A percentile compares a stretch with the other conserved stretches of the same genome.
phyloP scores from a whole-genome alignment of 2,888 invertebrate genomes.

The Hirtodrosophila histrioides region DNA sequence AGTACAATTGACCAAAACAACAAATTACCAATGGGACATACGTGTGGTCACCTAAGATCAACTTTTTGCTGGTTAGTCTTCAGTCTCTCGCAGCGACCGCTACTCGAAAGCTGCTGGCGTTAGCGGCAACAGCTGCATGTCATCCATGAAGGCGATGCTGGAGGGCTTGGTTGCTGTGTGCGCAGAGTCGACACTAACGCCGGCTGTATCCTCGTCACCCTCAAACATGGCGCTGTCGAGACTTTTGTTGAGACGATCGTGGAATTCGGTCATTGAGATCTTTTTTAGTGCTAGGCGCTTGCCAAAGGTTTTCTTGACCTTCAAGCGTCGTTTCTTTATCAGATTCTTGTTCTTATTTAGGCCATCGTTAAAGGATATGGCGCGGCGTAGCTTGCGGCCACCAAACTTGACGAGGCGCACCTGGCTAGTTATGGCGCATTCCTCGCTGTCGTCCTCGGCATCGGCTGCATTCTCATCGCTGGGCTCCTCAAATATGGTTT shows the following conservation, averaged over 20 bases:
- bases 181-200: slow-evolving; percentile 1
- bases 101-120: slow-evolving; percentile 40
- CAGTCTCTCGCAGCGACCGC: slow-evolving; percentile 2
- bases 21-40: slow-evolving; percentile 13
- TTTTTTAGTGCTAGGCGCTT: slow-evolving; percentile 76
- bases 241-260: slow-evolving; percentile 80
- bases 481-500: slow-evolving; percentile 83
- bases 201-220: slow-evolving; percentile 39
- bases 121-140: slow-evolving; percentile 41
- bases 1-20: slow-evolving; percentile 37
- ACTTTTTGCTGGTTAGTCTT: slow-evolving; percentile 8
- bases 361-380: slow-evolving; percentile 80
- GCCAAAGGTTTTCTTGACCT: slow-evolving; percentile 82
- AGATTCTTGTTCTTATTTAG: slow-evolving; percentile 76
- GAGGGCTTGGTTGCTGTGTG: slow-evolving; percentile 2
- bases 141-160: slow-evolving; percentile 31
- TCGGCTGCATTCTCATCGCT: slow-evolving; percentile 68
- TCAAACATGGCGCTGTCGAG: slow-evolving; percentile 75
- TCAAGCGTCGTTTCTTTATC: slow-evolving; percentile 79
- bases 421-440: slow-evolving; percentile 58
- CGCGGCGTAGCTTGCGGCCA: slow-evolving; percentile 73
- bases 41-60: slow-evolving; percentile 10
- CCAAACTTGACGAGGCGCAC: slow-evolving; percentile 75
- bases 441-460: slow-evolving; percentile 70
- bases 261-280: slow-evolving; percentile 80